Percentiles rank a stretch among this genome's conserved stretches.
phyloP scores from a whole-genome alignment of 2,113 vertebrate genomes.

The Lophius piscatorius region DNA sequence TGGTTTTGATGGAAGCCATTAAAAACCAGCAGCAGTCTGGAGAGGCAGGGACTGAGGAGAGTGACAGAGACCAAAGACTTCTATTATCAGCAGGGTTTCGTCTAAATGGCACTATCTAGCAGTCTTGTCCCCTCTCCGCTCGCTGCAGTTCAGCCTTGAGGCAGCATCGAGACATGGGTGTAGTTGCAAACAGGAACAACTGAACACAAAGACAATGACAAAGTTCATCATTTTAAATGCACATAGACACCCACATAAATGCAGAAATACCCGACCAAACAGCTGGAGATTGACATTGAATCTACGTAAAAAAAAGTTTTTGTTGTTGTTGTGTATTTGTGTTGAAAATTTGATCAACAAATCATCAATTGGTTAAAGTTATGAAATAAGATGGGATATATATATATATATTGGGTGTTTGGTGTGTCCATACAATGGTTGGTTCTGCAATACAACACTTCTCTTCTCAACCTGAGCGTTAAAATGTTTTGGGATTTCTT shows the following conservation, averaged over 20 bases:
- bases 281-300: no score
- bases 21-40: slow-evolving; percentile 32
- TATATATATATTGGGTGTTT: no score
- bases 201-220: slow-evolving; percentile 24
- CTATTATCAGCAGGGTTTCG: slow-evolving; percentile 72
- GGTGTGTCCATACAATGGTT: no score
- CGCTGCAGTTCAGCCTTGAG: slow-evolving; percentile 60
- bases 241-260: not conserved
- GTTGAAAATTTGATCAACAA: no score
- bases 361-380: no score
- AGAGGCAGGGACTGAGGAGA: slow-evolving; percentile 28
- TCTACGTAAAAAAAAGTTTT: no score
- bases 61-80: slow-evolving; percentile 72
- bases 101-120: slow-evolving; percentile 70
- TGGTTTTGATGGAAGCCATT: slow-evolving; percentile 51
- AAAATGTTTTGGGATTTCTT: slow-evolving; percentile 15
- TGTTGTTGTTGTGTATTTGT: no score
- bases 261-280: no score
- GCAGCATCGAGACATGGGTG: slow-evolving; percentile 1
- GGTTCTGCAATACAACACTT: not conserved
- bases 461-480: slow-evolving; percentile 14
- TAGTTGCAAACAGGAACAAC: slow-evolving; percentile 2
- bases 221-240: slow-evolving; percentile 1
- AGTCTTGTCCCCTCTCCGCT: slow-evolving; percentile 57
- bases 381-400: no score